These are phyloP conservation scores for Manis javanica DNA, from an alignment of 2,797 vertebrate species.

Conservation along the genomic window DNA sequence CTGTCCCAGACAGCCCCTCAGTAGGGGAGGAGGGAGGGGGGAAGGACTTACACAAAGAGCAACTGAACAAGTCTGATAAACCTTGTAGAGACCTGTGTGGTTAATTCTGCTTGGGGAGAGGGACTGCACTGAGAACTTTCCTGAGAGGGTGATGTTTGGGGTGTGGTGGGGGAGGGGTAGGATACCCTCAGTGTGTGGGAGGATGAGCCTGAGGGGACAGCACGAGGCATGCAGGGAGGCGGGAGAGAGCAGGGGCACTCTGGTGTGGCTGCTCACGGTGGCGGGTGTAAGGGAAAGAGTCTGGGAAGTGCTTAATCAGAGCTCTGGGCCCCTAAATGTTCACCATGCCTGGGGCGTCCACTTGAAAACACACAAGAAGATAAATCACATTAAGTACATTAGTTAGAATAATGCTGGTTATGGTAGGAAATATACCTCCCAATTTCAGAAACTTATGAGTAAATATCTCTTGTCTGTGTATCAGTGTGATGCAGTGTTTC, in stretches of 20 bases:
- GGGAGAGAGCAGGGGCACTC: rapidly evolving
- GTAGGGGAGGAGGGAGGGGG: not conserved
- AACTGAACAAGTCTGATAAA: not conserved
- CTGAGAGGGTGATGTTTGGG: not conserved
- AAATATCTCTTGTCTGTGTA: not conserved
- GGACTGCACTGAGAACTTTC: not conserved
- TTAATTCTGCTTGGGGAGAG: not conserved
- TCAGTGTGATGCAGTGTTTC: not conserved
- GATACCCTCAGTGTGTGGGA: not conserved
- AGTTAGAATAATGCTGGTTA: not conserved
- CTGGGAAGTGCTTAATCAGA: not conserved
- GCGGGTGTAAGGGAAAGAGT: not conserved
- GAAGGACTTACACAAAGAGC: not conserved
- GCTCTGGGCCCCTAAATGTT: not conserved
- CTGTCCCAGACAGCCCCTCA: not conserved
- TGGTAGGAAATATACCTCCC: not conserved
- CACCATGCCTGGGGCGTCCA: not conserved
- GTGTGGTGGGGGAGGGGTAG: not conserved
- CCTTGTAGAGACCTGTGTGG: not conserved
- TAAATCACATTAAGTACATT: not conserved
- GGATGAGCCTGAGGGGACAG: not conserved
- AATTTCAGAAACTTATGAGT: not conserved
- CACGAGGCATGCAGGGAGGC: not conserved
- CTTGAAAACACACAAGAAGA: not conserved
- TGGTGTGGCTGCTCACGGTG: too few relatives aligned